Percentiles rank a stretch among this genome's conserved stretches.
Conservation (phyloP, 1,140 invertebrate species). For the Nomia melanderi region DNA sequence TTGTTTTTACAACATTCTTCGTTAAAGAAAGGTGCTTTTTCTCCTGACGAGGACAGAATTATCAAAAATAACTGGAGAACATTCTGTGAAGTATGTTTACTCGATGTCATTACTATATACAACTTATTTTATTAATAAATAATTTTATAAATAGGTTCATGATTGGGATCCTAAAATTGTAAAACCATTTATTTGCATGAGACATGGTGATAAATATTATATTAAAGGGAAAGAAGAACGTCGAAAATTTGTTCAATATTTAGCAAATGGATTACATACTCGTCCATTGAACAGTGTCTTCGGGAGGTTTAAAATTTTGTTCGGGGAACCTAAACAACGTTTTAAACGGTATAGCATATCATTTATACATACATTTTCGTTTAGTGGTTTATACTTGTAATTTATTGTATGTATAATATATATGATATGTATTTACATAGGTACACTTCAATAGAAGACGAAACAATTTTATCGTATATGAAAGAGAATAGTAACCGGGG, state of each 20-base stretch:
- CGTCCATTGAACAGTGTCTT: slow-evolving; percentile 72
- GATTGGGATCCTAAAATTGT: slow-evolving; percentile 64
- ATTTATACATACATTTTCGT: not conserved
- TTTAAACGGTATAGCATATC: slow-evolving; percentile 46
- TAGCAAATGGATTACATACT: slow-evolving; percentile 72
- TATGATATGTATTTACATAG: slow-evolving; percentile 33
- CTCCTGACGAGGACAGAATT: slow-evolving; percentile 66
- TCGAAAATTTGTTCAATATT: slow-evolving; percentile 73
- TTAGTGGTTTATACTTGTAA: not conserved
- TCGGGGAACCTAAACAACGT: slow-evolving; percentile 18
- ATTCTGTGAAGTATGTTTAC: slow-evolving; percentile 72
- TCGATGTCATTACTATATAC: slow-evolving; percentile 20
- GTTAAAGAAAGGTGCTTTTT: slow-evolving; percentile 65
- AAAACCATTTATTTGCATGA: slow-evolving; percentile 66
- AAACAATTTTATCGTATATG: slow-evolving; percentile 56
- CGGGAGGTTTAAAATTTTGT: slow-evolving; percentile 68
- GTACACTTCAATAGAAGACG: slow-evolving; percentile 58
- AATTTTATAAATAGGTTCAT: slow-evolving; percentile 60
- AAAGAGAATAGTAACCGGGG: not conserved
- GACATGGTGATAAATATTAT: slow-evolving; percentile 48
- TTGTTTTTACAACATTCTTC: slow-evolving; percentile 62
- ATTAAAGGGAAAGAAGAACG: slow-evolving; percentile 60
- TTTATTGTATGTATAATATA: slow-evolving; percentile 11
- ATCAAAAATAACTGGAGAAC: slow-evolving; percentile 74
- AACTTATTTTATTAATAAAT: not conserved